Conservation (phyloP, 1,140 invertebrate genomes). For the Scylla paramamosain region DNA sequence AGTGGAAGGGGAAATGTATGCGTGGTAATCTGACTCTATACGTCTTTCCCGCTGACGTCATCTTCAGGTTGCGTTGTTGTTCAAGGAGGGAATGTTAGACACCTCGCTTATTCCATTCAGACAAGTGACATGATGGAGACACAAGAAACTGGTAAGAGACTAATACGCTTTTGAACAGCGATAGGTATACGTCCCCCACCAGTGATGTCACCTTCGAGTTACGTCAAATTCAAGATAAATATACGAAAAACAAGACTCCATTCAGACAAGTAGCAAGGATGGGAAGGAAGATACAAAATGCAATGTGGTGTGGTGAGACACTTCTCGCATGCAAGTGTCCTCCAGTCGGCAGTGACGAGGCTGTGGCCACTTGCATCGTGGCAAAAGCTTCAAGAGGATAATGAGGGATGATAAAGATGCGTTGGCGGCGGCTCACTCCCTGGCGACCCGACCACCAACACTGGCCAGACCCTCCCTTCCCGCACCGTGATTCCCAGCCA, state of each 20-base stretch:
- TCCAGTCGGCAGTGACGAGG: neutral
- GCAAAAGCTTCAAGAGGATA: constrained; percentile 37
- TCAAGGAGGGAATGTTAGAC: too few relatives aligned
- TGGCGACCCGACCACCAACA: neutral
- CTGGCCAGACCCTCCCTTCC: neutral
- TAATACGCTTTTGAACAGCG: neutral
- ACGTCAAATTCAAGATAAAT: neutral
- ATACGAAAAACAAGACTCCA: neutral
- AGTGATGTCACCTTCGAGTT: neutral
- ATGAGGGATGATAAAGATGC: constrained; percentile 39
- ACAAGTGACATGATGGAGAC: too few relatives aligned
- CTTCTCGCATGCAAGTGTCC: neutral
- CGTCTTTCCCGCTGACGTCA: too few relatives aligned
- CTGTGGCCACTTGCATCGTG: neutral
- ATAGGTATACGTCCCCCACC: neutral
- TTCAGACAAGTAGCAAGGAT: neutral
- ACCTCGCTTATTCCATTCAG: too few relatives aligned
- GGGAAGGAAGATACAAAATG: neutral
- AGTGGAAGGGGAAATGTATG: too few relatives aligned
- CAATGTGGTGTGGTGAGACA: neutral
- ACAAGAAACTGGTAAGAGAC: too few relatives aligned
- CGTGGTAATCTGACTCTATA: too few relatives aligned
- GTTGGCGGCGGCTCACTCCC: constrained; percentile 10
- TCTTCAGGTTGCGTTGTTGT: too few relatives aligned
- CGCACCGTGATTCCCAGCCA: neutral